These are phyloP conservation scores for Nasonia giraulti DNA, from an alignment of 1,140 invertebrate genomes.

Conservation along the genomic window DNA sequence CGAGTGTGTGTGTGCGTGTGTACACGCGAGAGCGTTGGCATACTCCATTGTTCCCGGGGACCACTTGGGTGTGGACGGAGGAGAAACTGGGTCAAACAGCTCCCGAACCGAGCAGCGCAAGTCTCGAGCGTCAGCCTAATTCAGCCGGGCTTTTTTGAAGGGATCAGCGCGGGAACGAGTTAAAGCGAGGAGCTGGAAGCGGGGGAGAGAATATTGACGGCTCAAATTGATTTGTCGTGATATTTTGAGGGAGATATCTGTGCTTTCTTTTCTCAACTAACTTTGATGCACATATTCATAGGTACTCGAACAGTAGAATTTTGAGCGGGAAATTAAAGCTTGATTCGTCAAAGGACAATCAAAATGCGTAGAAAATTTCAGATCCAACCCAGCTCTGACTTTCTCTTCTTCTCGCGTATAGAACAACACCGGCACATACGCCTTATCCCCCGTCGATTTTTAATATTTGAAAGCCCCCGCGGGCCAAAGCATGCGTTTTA, in stretches of 20 bases:
- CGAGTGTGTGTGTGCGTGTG: not conserved
- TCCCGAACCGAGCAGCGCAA: not conserved
- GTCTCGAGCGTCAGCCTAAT: conserved; percentile 6
- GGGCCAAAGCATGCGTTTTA: conserved; percentile 7
- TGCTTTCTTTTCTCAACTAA: no score
- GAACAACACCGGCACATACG: not conserved
- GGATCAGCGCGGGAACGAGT: not conserved
- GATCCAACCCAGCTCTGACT: no score
- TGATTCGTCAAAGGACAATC: no score
- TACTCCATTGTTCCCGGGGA: conserved; percentile 35
- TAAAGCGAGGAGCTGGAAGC: not conserved
- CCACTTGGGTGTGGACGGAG: not conserved
- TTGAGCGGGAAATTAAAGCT: no score
- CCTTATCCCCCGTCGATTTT: conserved; percentile 18
- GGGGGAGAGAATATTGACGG: not conserved
- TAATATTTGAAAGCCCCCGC: conserved; percentile 27
- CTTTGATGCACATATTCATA: no score
- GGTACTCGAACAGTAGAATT: no score
- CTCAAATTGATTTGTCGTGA: not conserved
- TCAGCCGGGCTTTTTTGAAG: not conserved
- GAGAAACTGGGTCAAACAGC: conserved; percentile 45
- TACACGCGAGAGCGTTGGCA: not conserved
- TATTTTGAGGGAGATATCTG: no score
- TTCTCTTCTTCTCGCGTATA: no score
- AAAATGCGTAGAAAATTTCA: no score